Conservation (phyloP, 2,888 invertebrate genomes). For the Colletes collaris region DNA sequence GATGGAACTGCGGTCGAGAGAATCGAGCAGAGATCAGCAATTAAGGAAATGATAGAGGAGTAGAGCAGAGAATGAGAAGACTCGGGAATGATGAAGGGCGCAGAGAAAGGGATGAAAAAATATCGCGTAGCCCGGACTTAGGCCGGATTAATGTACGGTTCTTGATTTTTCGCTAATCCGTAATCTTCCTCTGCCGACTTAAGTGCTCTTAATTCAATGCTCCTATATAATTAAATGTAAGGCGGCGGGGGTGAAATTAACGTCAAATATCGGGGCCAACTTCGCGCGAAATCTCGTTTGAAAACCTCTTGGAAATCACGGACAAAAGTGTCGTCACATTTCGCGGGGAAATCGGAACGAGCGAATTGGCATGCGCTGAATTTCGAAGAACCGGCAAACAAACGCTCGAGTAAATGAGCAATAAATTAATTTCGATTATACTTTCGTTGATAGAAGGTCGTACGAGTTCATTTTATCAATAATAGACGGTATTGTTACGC, state of each 20-base stretch:
- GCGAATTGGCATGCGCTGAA: conserved; percentile 25
- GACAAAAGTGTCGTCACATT: conserved; percentile 28
- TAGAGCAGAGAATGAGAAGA: conserved; percentile 6
- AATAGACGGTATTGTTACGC: too few relatives aligned
- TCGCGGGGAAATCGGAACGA: conserved; percentile 15
- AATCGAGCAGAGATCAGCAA: conserved; percentile 33
- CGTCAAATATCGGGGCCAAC: conserved; percentile 29
- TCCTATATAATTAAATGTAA: conserved; percentile 48
- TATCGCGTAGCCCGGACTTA: conserved; percentile 40
- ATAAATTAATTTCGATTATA: not conserved
- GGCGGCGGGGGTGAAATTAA: conserved; percentile 52
- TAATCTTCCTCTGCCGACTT: conserved; percentile 48
- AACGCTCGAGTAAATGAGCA: too few relatives aligned
- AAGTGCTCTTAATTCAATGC: conserved; percentile 61
- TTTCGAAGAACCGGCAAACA: not conserved
- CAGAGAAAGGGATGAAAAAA: conserved; percentile 35
- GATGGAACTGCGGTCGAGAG: not conserved
- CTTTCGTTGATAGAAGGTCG: too few relatives aligned
- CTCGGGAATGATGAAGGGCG: conserved; percentile 13
- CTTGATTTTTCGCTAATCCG: conserved; percentile 62
- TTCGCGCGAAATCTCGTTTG: conserved; percentile 25
- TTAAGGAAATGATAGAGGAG: conserved; percentile 46
- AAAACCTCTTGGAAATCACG: not conserved
- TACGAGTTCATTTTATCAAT: too few relatives aligned
- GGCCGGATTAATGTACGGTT: conserved; percentile 63